Evolutionary conservation across 2,888 invertebrate genomes (phyloP), one percentile per base, ranked within the genome.

Genomic region (Priocnemis perturbator): DNA sequence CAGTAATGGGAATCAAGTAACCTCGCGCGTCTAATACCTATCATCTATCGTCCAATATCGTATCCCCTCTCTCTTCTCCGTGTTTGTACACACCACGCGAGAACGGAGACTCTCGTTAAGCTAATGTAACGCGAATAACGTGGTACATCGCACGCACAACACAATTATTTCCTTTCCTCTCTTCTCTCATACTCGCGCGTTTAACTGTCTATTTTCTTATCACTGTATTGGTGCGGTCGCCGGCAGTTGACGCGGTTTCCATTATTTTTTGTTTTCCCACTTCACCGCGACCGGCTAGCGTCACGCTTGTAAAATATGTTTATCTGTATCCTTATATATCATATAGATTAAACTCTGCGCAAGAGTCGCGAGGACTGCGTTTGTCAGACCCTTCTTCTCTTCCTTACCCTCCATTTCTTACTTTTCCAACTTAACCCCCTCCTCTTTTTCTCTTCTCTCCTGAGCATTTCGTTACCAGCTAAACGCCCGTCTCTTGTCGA

Each of bases 291-390:
- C 71, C 76, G 75, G 76, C 74, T 71, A 78, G 81, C 78, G 76
- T 81, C 81, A 80, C 83, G 77, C 79, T 83, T 84, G 84, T 85
- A 85, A 84, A 85, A 85, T 80, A 69, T 72, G 60, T 76, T 68
- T 76, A 83, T 75, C 77, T 81, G 68, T 83, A 81, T 84, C 81
- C 81, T 83, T 83, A 83, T 73, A 74, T 72, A 79, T 77, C 79
- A 73, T 3, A 76, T 76, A 77, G 75, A 73, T 67, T 84, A 74
- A 81, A 84, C 79, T 84, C 85, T 84, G 84, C 82, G 83, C 81
- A 83, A 85, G 83, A 84, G 81, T 83, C 79, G 37, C 37, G 67
- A 74, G 77, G 73, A 70, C 73, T 74, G 69, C 76, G 71, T 60
- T 59, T 71, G 74, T 74, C 80, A 73, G 66, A 68, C 64, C 68